Percentiles rank a stretch among this genome's conserved stretches.
Conservation (phyloP, 2,113 vertebrate species). For the Notechis scutatus region DNA sequence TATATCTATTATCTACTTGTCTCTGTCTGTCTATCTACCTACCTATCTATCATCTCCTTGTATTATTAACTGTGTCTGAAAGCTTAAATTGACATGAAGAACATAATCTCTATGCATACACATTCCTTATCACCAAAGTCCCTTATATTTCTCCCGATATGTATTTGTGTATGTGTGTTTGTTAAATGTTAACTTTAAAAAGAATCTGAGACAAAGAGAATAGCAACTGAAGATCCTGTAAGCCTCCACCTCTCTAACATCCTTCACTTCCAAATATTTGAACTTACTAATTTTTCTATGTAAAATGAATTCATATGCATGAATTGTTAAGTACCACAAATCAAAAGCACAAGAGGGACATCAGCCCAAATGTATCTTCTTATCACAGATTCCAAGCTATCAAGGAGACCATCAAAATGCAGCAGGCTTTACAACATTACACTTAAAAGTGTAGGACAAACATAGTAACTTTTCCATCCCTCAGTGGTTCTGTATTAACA, state of each 20-base stretch:
- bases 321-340: neutral
- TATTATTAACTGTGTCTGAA: neutral
- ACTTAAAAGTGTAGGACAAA: constrained; percentile 35
- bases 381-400: neutral
- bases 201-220: neutral
- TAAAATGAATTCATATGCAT: neutral
- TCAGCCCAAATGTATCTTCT: neutral
- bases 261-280: neutral
- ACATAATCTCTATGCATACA: neutral
- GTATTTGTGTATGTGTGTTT: neutral
- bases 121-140: neutral
- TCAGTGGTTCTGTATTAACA: constrained; percentile 17
- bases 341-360: neutral
- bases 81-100: neutral
- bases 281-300: neutral
- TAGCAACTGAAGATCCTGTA: neutral
- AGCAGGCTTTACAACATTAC: constrained; percentile 4
- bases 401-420: neutral
- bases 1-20: too few relatives aligned
- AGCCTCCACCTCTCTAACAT: neutral
- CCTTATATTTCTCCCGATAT: neutral
- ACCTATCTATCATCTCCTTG: neutral
- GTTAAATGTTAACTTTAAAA: neutral
- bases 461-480: constrained; percentile 6
- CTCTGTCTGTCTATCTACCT: too few relatives aligned